Percentiles rank a stretch among this genome's conserved stretches.
Evolutionary conservation across 2,888 invertebrate genomes (phyloP).

Genomic region (Drosophila formosana): DNA sequence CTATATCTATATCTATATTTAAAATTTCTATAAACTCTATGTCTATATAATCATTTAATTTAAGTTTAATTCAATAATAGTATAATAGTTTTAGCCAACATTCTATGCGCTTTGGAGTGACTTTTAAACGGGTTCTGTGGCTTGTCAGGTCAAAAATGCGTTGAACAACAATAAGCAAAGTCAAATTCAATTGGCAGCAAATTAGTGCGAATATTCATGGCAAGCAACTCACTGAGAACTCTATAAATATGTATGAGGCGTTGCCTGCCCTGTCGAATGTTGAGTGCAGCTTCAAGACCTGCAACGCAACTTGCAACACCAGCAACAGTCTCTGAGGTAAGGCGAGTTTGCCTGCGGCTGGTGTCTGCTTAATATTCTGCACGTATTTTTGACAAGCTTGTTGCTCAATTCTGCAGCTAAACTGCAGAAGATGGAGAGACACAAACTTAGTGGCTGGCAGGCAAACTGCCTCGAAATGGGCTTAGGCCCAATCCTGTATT

Average conservation of each 20-base stretch:
- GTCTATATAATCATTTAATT: too few relatives aligned
- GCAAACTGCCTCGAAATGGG: too few relatives aligned
- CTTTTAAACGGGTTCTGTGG: conserved; percentile 1
- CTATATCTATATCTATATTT: too few relatives aligned
- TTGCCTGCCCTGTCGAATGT: conserved; percentile 23
- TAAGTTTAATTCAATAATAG: too few relatives aligned
- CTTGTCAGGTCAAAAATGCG: conserved; percentile 16
- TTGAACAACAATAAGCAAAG: conserved; percentile 45
- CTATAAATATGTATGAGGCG: conserved; percentile 61
- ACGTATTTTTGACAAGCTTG: conserved; percentile 60
- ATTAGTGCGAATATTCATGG: conserved; percentile 64
- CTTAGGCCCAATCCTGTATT: conserved; percentile 1
- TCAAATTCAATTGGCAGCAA: conserved; percentile 65
- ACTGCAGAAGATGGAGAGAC: conserved; percentile 27
- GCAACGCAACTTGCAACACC: conserved; percentile 16
- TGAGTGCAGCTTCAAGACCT: conserved; percentile 28
- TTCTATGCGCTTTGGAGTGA: background rate
- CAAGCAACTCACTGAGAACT: conserved; percentile 28
- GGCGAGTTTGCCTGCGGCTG: background rate
- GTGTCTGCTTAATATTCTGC: conserved; percentile 55
- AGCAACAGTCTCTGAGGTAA: conserved; percentile 6
- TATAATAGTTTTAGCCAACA: background rate
- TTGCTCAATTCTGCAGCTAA: conserved; percentile 62
- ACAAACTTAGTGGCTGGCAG: too few relatives aligned
- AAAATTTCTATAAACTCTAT: too few relatives aligned